These are phyloP conservation scores for Bombus vancouverensis DNA, from an alignment of 1,140 invertebrate genomes.

Conservation along the genomic window DNA sequence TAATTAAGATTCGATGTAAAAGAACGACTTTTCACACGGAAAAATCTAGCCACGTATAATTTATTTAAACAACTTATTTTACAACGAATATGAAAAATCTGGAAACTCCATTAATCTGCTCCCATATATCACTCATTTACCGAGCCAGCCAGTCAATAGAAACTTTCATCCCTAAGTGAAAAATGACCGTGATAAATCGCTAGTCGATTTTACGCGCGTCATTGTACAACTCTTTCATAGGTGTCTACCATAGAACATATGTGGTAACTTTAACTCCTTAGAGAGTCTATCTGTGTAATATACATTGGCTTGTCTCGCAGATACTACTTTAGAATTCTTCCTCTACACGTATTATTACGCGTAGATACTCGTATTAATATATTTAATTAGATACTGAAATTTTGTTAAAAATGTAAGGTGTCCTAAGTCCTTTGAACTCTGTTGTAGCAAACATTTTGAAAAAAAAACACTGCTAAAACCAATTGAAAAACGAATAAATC, in stretches of 20 bases:
- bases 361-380: too few species aligned
- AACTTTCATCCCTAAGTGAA: conserved; percentile 11
- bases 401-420: too few species aligned
- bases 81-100: neutral
- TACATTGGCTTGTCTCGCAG: too few species aligned
- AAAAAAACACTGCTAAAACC: too few species aligned
- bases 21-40: neutral
- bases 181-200: conserved; percentile 2
- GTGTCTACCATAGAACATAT: neutral
- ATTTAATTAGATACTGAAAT: too few species aligned
- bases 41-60: neutral
- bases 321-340: too few species aligned
- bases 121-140: conserved; percentile 2
- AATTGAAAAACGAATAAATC: too few species aligned
- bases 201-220: neutral
- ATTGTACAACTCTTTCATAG: neutral
- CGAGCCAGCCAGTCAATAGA: conserved; percentile 5
- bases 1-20: too few species aligned
- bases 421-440: too few species aligned
- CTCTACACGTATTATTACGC: too few species aligned
- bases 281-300: neutral
- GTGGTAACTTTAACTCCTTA: neutral
- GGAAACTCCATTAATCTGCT: neutral
- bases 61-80: neutral
- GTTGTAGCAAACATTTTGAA: too few species aligned